Evolutionary conservation across 2,113 vertebrate genomes (phyloP).

Genomic region (Bombycilla garrulus): DNA sequence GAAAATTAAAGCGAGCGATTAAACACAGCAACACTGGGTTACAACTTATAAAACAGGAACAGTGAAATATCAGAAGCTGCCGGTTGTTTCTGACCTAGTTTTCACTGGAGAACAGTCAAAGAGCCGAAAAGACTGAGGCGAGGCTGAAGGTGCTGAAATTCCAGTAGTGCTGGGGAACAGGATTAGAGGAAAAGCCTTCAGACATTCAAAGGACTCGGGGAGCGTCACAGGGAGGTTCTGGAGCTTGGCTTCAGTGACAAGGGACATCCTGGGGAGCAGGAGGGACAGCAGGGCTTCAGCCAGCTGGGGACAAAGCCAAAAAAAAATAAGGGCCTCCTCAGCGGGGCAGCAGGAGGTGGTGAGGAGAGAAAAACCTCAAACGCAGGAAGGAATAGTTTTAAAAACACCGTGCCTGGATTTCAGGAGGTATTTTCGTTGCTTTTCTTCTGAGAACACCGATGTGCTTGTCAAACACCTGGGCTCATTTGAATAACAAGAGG

Average conservation of each 20-base stretch:
- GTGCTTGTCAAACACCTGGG: background rate
- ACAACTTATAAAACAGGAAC: constrained; percentile 4
- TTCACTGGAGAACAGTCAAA: constrained; percentile 54
- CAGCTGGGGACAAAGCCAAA: background rate
- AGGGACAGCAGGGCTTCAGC: background rate
- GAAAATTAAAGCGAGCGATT: background rate
- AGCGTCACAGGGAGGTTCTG: background rate
- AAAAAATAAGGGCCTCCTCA: background rate
- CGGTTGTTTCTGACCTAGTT: constrained; percentile 55
- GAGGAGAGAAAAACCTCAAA: background rate
- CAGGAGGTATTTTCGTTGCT: background rate
- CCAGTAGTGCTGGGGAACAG: constrained; percentile 37
- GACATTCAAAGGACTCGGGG: background rate
- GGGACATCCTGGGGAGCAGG: background rate
- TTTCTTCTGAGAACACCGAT: background rate
- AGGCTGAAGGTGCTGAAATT: constrained; percentile 65
- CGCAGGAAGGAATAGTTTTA: accelerated
- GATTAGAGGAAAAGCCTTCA: background rate
- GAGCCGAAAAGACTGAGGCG: background rate
- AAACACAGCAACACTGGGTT: background rate
- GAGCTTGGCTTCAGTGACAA: background rate
- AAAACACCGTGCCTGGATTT: background rate
- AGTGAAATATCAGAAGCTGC: constrained; percentile 47
- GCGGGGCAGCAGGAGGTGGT: accelerated
- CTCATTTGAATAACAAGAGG: background rate